Percentiles rank a stretch among this genome's conserved stretches.
phyloP scores from a whole-genome alignment of 2,888 invertebrate genomes.

The Latrodectus elegans region DNA sequence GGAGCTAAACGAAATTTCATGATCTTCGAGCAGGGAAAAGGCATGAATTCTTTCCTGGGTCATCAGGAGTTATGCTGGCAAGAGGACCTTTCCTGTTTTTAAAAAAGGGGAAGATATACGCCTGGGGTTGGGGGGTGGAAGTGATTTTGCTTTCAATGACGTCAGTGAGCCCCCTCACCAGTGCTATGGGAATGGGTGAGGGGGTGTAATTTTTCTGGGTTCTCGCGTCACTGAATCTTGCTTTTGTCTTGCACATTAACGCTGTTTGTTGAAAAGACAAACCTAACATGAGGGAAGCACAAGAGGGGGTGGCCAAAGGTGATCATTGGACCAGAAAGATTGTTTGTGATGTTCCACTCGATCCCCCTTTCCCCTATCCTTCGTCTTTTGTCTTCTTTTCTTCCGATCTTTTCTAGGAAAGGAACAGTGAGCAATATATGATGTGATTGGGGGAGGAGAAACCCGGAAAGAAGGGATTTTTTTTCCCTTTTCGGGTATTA shows the following conservation, averaged over 20 bases:
- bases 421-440: not conserved
- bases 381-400: slow-evolving; percentile 32
- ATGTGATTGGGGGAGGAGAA: slow-evolving; percentile 10
- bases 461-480: not conserved
- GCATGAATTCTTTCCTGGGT: not conserved
- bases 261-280: slow-evolving; percentile 62
- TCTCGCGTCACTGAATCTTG: slow-evolving; percentile 55
- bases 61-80: not conserved
- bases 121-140: slow-evolving; percentile 26
- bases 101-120: slow-evolving; percentile 18
- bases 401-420: not conserved
- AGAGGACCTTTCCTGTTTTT: slow-evolving; percentile 13
- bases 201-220: slow-evolving; percentile 48
- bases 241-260: slow-evolving; percentile 64
- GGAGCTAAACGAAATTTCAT: slow-evolving; percentile 16
- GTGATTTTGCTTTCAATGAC: slow-evolving; percentile 1
- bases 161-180: not conserved
- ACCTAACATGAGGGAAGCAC: slow-evolving; percentile 22
- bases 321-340: slow-evolving; percentile 61
- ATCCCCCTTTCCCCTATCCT: not conserved
- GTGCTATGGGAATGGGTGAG: slow-evolving; percentile 21
- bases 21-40: slow-evolving; percentile 37
- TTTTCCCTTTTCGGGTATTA: not conserved
- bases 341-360: slow-evolving; percentile 65
- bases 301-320: slow-evolving; percentile 24